These are phyloP conservation scores for Molanna angustata DNA, from an alignment of 2,888 invertebrate genomes.

Conservation along the genomic window DNA sequence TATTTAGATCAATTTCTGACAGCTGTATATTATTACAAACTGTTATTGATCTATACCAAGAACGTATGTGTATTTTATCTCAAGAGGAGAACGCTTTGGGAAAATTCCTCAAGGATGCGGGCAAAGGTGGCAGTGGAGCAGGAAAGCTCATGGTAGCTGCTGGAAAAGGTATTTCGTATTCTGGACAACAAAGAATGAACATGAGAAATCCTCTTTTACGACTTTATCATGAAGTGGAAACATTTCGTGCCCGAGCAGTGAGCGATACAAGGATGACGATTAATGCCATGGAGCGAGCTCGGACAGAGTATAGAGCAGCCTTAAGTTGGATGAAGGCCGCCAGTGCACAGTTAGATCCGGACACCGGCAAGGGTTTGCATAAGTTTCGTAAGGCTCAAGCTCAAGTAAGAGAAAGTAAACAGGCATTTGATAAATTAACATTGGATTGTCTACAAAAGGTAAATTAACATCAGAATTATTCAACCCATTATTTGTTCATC, in stretches of 20 bases:
- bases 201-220: conserved; percentile 82
- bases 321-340: conserved; percentile 99
- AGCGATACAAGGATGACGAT: conserved; percentile 90
- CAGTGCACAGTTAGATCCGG: conserved; percentile 93
- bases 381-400: conserved; percentile 90
- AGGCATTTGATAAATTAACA: conserved; percentile 88
- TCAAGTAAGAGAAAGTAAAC: conserved; percentile 77
- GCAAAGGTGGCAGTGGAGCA: conserved; percentile 85
- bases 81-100: conserved; percentile 96
- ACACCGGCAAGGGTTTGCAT: conserved; percentile 92
- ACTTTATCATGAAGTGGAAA: conserved; percentile 95
- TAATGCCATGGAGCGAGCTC: conserved; percentile 89
- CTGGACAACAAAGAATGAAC: conserved; percentile 89
- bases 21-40: conserved; percentile 84
- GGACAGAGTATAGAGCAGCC: conserved; percentile 94
- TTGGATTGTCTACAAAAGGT: conserved; percentile 94
- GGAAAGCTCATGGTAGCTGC: conserved; percentile 57
- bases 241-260: conserved; percentile 91
- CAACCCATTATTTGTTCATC: too few species aligned
- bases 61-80: conserved; percentile 85
- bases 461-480: too few species aligned
- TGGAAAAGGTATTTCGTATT: conserved; percentile 82
- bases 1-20: conserved; percentile 89
- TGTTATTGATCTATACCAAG: conserved; percentile 91
- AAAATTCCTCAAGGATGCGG: conserved; percentile 89